Evolutionary conservation across 1,140 invertebrate species (phyloP).

Genomic region (Helicoverpa zea): DNA sequence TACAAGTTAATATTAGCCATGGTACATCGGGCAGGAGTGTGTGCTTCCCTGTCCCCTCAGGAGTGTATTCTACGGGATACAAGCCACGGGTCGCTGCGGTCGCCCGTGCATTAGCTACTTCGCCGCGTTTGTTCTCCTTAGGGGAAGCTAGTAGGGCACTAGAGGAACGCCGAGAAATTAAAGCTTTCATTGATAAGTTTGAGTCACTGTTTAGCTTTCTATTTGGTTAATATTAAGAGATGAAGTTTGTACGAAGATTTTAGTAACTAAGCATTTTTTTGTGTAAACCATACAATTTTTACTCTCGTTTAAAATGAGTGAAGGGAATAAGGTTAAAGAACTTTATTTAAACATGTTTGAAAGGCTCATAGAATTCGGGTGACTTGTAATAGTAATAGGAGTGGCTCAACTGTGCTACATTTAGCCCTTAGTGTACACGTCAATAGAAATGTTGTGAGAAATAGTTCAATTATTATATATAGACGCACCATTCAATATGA

Average conservation of each 20-base stretch:
- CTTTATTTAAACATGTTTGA: neutral
- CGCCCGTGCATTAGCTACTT: constrained; percentile 34
- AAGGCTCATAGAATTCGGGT: neutral
- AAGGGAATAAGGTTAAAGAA: too few relatives aligned
- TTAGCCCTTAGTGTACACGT: neutral
- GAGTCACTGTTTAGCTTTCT: constrained; percentile 6
- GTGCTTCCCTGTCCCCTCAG: constrained; percentile 13
- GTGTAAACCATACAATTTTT: too few relatives aligned
- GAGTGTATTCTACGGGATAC: neutral
- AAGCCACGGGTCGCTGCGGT: constrained; percentile 16
- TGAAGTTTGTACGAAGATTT: too few relatives aligned
- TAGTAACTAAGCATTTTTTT: too few relatives aligned
- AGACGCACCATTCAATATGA: constrained; percentile 35
- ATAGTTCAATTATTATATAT: constrained; percentile 38
- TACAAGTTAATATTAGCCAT: constrained; percentile 27
- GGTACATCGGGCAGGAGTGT: constrained; percentile 13
- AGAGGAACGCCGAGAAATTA: constrained; percentile 13
- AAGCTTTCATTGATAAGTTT: constrained; percentile 10
- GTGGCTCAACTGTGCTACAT: neutral
- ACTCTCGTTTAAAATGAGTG: too few relatives aligned
- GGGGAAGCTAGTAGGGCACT: constrained; percentile 26
- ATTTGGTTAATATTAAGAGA: neutral
- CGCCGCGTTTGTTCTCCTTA: constrained; percentile 28
- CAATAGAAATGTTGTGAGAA: constrained; percentile 23
- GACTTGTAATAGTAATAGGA: neutral